Conservation (phyloP, 2,797 vertebrate species). For the Ptychadena robeensis region DNA sequence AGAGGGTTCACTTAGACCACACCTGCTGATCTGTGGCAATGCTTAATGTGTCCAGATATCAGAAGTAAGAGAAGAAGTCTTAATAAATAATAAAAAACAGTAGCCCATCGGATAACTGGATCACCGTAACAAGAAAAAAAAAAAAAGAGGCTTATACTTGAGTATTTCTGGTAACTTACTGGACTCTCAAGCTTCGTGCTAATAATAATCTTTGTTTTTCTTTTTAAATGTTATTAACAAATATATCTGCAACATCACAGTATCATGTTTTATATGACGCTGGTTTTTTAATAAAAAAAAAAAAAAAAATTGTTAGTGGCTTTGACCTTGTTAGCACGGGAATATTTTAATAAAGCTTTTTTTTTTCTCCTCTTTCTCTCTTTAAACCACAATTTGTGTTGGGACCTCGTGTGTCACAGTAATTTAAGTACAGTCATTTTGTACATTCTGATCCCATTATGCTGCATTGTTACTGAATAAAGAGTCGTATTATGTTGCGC, state of each 20-base stretch:
- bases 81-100: too few relatives aligned
- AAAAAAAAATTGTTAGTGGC: constrained; percentile 75
- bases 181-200: too few relatives aligned
- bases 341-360: constrained; percentile 86
- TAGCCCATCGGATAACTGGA: too few relatives aligned
- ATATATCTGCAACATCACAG: not conserved
- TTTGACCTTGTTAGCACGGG: constrained; percentile 83
- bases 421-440: constrained; percentile 94
- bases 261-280: not conserved
- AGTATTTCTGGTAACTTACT: too few relatives aligned
- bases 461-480: constrained; percentile 98
- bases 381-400: constrained; percentile 85
- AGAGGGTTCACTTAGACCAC: too few relatives aligned
- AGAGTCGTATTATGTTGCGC: constrained; percentile 97
- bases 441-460: constrained; percentile 98
- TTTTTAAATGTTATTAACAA: too few relatives aligned
- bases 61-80: too few relatives aligned
- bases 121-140: too few relatives aligned
- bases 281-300: constrained; percentile 53
- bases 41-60: too few relatives aligned
- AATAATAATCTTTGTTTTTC: too few relatives aligned
- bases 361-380: constrained; percentile 82
- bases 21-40: too few relatives aligned
- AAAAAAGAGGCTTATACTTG: too few relatives aligned
- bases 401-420: constrained; percentile 89